Conservation (phyloP, 2,888 invertebrate genomes). For the Dryococelus australis region DNA sequence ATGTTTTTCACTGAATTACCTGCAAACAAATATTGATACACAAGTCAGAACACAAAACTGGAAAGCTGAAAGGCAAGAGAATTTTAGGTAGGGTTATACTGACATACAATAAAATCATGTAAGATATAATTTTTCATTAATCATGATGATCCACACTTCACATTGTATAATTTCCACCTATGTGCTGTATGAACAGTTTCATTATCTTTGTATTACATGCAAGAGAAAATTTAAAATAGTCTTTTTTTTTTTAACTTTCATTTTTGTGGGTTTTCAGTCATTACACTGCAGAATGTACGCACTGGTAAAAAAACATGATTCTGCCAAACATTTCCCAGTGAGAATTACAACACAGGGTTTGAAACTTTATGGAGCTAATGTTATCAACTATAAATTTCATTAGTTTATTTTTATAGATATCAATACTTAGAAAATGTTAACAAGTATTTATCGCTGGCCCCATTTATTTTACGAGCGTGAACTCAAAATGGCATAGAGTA, state of each 20-base stretch:
- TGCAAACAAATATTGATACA: neutral
- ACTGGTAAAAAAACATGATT: neutral
- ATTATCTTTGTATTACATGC: neutral
- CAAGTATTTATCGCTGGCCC: constrained; percentile 11
- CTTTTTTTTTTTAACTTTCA: neutral
- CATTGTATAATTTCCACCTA: neutral
- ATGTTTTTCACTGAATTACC: neutral
- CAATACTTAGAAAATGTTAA: neutral
- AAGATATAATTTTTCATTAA: neutral
- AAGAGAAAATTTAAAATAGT: neutral
- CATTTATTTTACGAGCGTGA: neutral
- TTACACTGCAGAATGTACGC: neutral
- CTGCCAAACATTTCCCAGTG: neutral
- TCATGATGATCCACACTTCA: neutral
- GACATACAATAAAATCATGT: neutral
- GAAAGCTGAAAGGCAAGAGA: neutral
- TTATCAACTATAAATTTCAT: neutral
- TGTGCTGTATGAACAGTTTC: neutral
- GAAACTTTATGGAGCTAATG: neutral
- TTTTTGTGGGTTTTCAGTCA: neutral
- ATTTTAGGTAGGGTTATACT: neutral
- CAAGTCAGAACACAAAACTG: neutral
- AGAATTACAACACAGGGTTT: constrained; percentile 6
- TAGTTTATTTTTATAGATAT: neutral
- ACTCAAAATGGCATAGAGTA: neutral